A percentile compares a stretch with the other conserved stretches of the same genome.
These are phyloP conservation scores for Dendroctonus valens DNA, from an alignment of 1,140 invertebrate genomes.

Conservation along the genomic window DNA sequence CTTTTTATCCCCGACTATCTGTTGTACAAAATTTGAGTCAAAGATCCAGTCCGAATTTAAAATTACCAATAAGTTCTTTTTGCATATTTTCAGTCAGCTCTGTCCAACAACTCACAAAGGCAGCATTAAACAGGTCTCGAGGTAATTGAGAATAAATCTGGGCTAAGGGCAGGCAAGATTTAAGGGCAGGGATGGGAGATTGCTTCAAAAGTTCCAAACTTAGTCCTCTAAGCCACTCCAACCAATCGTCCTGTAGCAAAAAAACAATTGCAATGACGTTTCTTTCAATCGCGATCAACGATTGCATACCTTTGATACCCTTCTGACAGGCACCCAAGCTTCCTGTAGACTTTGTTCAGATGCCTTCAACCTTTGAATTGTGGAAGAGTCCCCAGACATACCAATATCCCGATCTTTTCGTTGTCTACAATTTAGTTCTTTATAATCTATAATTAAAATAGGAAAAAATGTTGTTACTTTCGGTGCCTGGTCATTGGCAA, in stretches of 20 bases:
- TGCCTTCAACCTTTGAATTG: slow-evolving; percentile 75
- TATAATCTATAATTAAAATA: neutral
- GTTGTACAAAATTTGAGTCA: neutral
- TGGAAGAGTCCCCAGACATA: slow-evolving; percentile 62
- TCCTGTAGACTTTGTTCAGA: slow-evolving; percentile 80
- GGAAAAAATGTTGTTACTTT: slow-evolving; percentile 4
- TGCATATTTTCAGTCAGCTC: slow-evolving; percentile 83
- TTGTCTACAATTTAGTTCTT: slow-evolving; percentile 37
- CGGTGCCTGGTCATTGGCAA: slow-evolving; percentile 54
- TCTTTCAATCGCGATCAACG: neutral
- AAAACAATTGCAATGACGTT: neutral
- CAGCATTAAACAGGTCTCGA: slow-evolving; percentile 95
- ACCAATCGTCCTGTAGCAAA: slow-evolving; percentile 81
- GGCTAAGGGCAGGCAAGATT: slow-evolving; percentile 88
- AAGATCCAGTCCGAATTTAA: neutral
- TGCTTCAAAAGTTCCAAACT: slow-evolving; percentile 93
- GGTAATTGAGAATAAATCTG: slow-evolving; percentile 93
- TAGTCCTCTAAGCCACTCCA: slow-evolving; percentile 91
- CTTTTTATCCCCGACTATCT: neutral
- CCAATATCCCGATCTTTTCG: slow-evolving; percentile 59
- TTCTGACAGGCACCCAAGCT: slow-evolving; percentile 85
- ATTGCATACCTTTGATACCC: slow-evolving; percentile 73
- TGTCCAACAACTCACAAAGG: slow-evolving; percentile 99
- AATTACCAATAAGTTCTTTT: slow-evolving; percentile 71
- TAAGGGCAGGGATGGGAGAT: slow-evolving; percentile 89